Evolutionary conservation across 2,888 invertebrate genomes (phyloP).

Genomic region (Tyria jacobaeae): DNA sequence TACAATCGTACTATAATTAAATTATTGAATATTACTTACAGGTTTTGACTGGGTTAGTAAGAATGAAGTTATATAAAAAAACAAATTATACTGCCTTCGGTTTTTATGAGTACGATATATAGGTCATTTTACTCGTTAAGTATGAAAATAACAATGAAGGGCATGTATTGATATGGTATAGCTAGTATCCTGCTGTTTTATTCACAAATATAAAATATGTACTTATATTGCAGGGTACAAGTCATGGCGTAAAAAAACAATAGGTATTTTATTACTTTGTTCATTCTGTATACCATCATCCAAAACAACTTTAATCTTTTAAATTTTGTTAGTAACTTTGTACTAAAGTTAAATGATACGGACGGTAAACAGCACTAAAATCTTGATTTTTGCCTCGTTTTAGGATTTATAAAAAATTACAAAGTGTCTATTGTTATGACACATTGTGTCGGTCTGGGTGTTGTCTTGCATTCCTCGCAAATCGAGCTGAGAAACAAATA

Average conservation of each 20-base stretch:
- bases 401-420: slow-evolving; percentile 19
- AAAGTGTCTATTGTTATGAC: slow-evolving; percentile 30
- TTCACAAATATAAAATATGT: neutral
- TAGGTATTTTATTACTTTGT: neutral
- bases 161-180: no score
- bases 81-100: neutral
- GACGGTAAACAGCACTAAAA: neutral
- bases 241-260: neutral
- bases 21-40: neutral
- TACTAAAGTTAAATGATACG: neutral
- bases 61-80: neutral
- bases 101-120: neutral
- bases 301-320: neutral
- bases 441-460: slow-evolving; percentile 35
- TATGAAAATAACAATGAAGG: neutral
- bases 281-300: slow-evolving; percentile 1
- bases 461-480: slow-evolving; percentile 54
- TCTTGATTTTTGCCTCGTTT: slow-evolving; percentile 1
- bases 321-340: neutral
- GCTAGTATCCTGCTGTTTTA: no score
- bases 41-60: neutral
- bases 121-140: neutral
- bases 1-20: neutral
- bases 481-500: slow-evolving; percentile 61
- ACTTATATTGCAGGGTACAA: neutral